Conservation (phyloP, 1,140 invertebrate species). For the Oncopodura yosiiana region DNA sequence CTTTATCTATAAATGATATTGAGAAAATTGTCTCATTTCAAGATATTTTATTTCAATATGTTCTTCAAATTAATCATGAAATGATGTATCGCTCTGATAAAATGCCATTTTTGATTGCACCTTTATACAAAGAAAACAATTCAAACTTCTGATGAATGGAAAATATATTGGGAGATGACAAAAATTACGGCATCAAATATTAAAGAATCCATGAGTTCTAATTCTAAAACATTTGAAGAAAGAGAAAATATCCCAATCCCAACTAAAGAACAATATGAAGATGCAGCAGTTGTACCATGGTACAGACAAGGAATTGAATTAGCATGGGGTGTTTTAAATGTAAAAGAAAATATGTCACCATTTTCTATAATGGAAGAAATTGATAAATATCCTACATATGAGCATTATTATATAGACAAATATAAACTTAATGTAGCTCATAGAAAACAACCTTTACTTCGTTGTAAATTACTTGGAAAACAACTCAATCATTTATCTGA, state of each 20-base stretch:
- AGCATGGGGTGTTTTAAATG: not conserved
- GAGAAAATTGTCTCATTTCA: too few species aligned
- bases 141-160: not conserved
- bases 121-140: too few species aligned
- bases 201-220: not conserved
- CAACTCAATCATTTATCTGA: constrained; percentile 24
- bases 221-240: not conserved
- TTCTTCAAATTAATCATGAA: too few species aligned
- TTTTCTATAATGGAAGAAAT: constrained; percentile 1
- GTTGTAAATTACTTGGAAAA: not conserved
- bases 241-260: not conserved
- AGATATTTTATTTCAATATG: too few species aligned
- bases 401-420: constrained; percentile 9
- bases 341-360: not conserved
- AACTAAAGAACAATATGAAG: not conserved
- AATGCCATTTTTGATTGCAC: too few species aligned
- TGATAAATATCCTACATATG: not conserved
- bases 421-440: constrained; percentile 1
- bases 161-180: not conserved
- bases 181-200: constrained; percentile 3
- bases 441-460: not conserved
- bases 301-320: not conserved
- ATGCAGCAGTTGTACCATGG: constrained; percentile 13
- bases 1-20: too few species aligned
- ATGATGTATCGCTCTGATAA: too few species aligned